Evolutionary conservation across 2,888 invertebrate genomes (phyloP).

Genomic region (Eucera pruinosa): DNA sequence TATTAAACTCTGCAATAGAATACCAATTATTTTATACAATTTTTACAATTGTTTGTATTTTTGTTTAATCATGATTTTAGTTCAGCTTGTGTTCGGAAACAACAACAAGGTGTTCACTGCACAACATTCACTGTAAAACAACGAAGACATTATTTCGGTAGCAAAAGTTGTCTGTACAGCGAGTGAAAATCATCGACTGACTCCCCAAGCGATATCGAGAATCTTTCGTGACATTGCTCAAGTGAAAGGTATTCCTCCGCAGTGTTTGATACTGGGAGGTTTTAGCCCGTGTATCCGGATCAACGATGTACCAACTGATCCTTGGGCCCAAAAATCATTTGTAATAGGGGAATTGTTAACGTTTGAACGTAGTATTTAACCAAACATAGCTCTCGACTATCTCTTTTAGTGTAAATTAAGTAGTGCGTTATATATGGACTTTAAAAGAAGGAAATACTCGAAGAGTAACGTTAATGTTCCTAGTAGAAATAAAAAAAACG

Average conservation of each 20-base stretch:
- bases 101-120: too few relatives aligned
- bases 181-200: conserved; percentile 76
- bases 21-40: too few relatives aligned
- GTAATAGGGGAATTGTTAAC: neutral
- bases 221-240: conserved; percentile 73
- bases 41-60: too few relatives aligned
- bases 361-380: neutral
- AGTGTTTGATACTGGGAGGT: conserved; percentile 54
- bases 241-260: conserved; percentile 74
- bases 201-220: conserved; percentile 62
- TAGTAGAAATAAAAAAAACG: neutral
- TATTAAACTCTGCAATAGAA: too few relatives aligned
- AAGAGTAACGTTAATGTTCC: neutral
- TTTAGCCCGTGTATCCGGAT: conserved; percentile 39
- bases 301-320: conserved; percentile 33
- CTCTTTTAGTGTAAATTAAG: neutral
- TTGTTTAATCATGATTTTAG: too few relatives aligned
- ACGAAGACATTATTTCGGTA: too few relatives aligned
- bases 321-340: conserved; percentile 2
- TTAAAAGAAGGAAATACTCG: neutral
- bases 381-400: neutral
- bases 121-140: too few relatives aligned
- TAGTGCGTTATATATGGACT: neutral
- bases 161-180: conserved; percentile 45
- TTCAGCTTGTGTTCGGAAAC: too few relatives aligned